These are phyloP conservation scores for Scortum barcoo DNA, from an alignment of 2,113 vertebrate genomes.

Conservation along the genomic window DNA sequence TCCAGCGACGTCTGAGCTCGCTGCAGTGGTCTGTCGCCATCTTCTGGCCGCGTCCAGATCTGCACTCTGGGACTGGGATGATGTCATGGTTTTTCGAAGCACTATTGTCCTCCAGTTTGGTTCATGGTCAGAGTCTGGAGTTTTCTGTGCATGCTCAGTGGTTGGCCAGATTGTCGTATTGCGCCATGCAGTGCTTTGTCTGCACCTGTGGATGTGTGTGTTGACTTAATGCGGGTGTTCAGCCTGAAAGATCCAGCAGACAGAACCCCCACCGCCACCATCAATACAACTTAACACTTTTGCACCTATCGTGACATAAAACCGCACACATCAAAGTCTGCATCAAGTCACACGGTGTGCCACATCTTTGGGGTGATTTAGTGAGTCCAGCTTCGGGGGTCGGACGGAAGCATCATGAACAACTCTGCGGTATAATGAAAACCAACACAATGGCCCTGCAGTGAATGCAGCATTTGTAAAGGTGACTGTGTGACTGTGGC, in stretches of 20 bases:
- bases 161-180: conserved; percentile 63
- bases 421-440: conserved; percentile 16
- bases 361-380: background rate
- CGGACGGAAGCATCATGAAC: background rate
- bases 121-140: conserved; percentile 74
- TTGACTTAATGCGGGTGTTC: background rate
- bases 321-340: conserved; percentile 9
- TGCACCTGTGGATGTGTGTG: conserved; percentile 52
- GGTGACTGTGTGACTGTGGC: background rate
- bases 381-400: background rate
- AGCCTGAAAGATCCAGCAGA: conserved; percentile 1
- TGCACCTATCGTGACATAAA: background rate
- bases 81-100: conserved; percentile 79
- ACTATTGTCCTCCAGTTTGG: conserved; percentile 75
- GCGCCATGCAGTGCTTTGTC: conserved; percentile 67
- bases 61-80: conserved; percentile 59
- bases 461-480: background rate
- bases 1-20: background rate
- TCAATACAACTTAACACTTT: background rate
- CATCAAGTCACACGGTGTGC: background rate
- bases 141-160: conserved; percentile 78
- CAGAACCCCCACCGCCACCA: background rate
- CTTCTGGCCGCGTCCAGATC: conserved; percentile 48
- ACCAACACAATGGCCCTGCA: background rate
- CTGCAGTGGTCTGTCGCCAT: conserved; percentile 65